Evolutionary conservation across 2,888 invertebrate genomes (phyloP), one percentile per base, ranked within the genome.

Genomic region (Brachyopa scutellaris): DNA sequence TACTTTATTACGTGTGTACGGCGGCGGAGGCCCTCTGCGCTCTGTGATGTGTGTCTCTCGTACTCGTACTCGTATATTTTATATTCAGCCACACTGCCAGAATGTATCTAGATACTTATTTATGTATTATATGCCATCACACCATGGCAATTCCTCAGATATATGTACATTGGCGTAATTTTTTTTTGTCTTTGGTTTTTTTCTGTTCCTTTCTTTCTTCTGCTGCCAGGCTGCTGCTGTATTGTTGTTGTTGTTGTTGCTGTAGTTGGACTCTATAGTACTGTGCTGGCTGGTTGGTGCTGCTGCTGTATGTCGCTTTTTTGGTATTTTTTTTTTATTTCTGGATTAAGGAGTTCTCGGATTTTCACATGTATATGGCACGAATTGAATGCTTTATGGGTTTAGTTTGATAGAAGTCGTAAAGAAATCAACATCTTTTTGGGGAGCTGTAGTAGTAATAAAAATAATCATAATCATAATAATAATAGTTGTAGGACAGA

Each of bases 321-420:
- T 74, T 84, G 62, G 72, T 84, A 31, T 73, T 74, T 66, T 51
- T 73, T 84, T 83, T 86, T 85, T 87, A 87, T 87, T 87, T 87
- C 87, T 88, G 88, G 88, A 89, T 89, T 89, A 89, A 88, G 89
- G 88, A 89, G 89, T 88, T 88, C 89, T 90, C 89, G 89, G 88
- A 88, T 90, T 90, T 90, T 90, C 89, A 90, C 90, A 90, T 90
- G 90, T 90, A 91, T 90, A 89, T 89, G 89, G 88, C 87, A 87
- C 88, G 90, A 90, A 90, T 90, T 90, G 90, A 90, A 90, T 91
- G 90, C 90, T 91, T 91, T 91, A 91, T 91, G 90, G 91, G 89
- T 90, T 90, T 90, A 91, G 91, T 91, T 91, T 89, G 90, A 90
- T 90, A 90, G 90, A 90, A 91, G 91, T 91, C 90, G 90, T 91